Evolutionary conservation across 2,888 invertebrate genomes (phyloP).

Genomic region (Cephus rjabovi): DNA sequence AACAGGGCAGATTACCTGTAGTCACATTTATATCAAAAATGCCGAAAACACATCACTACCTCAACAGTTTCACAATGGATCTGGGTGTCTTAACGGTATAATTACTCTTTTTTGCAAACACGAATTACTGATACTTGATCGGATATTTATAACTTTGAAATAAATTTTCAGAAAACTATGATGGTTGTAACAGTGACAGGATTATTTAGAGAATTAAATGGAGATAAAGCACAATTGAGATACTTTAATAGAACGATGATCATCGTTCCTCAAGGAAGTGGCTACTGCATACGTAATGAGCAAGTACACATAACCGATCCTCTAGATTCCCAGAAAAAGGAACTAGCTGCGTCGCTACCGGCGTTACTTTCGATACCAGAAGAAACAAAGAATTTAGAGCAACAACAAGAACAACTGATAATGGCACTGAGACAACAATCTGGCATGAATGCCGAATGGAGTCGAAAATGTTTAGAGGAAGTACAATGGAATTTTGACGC

Average conservation of each 20-base stretch:
- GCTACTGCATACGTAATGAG: conserved; percentile 87
- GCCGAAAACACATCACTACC: conserved; percentile 86
- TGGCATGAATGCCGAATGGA: conserved; percentile 82
- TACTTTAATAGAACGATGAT: conserved; percentile 80
- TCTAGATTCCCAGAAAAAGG: conserved; percentile 71
- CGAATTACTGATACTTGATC: neutral
- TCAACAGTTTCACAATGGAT: conserved; percentile 87
- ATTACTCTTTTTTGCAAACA: neutral
- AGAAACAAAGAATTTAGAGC: neutral
- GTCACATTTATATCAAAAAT: conserved; percentile 82
- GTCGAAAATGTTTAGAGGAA: conserved; percentile 85
- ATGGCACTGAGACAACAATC: conserved; percentile 77
- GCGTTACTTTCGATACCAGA: conserved; percentile 29
- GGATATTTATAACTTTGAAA: neutral
- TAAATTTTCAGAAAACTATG: conserved; percentile 72
- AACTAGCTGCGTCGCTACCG: conserved; percentile 5
- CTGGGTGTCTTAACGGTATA: conserved; percentile 78
- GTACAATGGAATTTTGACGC: conserved; percentile 86
- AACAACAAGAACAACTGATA: conserved; percentile 74
- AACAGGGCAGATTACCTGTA: conserved; percentile 78
- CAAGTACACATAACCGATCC: conserved; percentile 80
- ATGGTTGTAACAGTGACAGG: conserved; percentile 85
- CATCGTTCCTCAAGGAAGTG: conserved; percentile 79
- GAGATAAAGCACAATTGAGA: conserved; percentile 68
- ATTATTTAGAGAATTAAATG: conserved; percentile 79